These are phyloP conservation scores for Leucoma salicis DNA, from an alignment of 2,888 invertebrate genomes.

Conservation along the genomic window DNA sequence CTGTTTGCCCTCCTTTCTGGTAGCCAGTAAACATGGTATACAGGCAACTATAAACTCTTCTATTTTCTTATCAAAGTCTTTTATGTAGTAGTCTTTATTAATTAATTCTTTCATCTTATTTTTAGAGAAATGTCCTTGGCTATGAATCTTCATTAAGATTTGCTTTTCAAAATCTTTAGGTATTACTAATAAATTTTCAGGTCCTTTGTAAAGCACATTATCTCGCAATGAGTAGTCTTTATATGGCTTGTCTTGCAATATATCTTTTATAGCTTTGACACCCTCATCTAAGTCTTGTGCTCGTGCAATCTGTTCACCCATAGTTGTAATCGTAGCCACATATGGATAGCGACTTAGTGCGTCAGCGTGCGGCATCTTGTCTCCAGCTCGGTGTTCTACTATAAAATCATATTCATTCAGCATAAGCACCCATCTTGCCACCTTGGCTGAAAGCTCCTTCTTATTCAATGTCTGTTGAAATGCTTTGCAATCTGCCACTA, in stretches of 20 bases:
- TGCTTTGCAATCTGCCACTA: slow-evolving; percentile 30
- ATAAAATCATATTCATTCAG: no score
- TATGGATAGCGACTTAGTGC: no score
- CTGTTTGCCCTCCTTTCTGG: slow-evolving; percentile 34
- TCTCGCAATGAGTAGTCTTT: background rate
- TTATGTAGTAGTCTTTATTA: slow-evolving; percentile 20
- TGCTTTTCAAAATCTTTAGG: slow-evolving; percentile 1
- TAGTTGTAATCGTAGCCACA: no score
- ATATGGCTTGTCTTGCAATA: no score
- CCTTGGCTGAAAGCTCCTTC: no score
- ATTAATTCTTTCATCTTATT: slow-evolving; percentile 14
- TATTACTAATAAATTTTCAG: background rate
- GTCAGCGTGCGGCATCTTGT: no score
- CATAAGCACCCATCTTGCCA: no score
- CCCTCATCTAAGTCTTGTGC: no score
- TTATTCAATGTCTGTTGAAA: slow-evolving; percentile 32
- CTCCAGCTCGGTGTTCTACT: no score
- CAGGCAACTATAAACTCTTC: slow-evolving; percentile 16
- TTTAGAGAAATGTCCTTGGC: slow-evolving; percentile 27
- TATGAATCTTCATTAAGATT: slow-evolving; percentile 21
- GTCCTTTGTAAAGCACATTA: background rate
- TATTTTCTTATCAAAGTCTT: slow-evolving; percentile 18
- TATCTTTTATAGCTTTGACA: no score
- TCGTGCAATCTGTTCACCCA: no score
- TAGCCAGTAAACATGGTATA: slow-evolving; percentile 26